Conservation (phyloP, 2,113 vertebrate species). For the Heterocephalus glaber region DNA sequence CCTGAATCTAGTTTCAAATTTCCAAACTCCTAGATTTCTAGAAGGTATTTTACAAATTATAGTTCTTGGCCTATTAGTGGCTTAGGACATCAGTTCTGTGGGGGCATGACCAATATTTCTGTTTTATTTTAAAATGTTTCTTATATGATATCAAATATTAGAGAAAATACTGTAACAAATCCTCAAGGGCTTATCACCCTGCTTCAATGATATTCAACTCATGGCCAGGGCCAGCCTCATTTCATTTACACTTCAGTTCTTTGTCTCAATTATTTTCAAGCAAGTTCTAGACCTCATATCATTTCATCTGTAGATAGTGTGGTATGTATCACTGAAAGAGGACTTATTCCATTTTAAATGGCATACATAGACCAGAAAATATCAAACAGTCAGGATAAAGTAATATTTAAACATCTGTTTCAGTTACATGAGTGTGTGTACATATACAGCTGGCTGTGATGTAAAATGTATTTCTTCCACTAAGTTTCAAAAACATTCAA, state of each 20-base stretch:
- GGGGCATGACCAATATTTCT: background rate
- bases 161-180: background rate
- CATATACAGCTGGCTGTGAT: background rate
- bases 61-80: background rate
- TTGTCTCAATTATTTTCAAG: background rate
- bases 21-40: background rate
- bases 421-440: background rate
- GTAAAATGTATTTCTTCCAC: background rate
- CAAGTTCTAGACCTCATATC: background rate
- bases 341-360: background rate
- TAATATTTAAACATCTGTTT: background rate
- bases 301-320: background rate
- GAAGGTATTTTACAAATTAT: slow-evolving; percentile 12
- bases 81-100: background rate
- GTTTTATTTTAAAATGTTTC: background rate
- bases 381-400: background rate
- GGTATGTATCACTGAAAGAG: background rate
- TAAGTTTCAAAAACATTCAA: background rate
- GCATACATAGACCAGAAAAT: background rate
- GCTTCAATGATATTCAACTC: background rate
- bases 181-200: rapidly evolving
- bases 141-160: background rate
- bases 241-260: background rate
- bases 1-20: slow-evolving; percentile 7
- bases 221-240: background rate